Evolutionary conservation across 2,797 vertebrate genomes (phyloP).

Genomic region (Halcyon badia): DNA sequence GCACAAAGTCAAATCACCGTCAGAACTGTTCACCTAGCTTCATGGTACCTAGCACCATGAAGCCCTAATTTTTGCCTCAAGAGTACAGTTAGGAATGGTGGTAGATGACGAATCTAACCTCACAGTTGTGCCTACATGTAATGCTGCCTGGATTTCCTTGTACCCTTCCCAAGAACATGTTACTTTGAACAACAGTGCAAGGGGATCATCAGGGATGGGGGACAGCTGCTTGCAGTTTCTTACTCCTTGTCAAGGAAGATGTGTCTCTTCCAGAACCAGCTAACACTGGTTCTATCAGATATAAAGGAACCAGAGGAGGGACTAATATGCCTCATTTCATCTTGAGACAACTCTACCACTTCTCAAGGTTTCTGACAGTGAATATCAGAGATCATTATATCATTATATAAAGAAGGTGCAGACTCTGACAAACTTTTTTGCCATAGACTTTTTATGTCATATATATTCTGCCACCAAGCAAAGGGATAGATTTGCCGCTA

Average conservation of each 20-base stretch:
- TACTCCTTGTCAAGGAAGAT: not conserved
- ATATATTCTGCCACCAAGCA: not conserved
- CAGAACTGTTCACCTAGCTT: not conserved
- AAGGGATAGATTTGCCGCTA: not conserved
- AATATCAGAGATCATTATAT: not conserved
- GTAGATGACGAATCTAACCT: not conserved
- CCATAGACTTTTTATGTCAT: not conserved
- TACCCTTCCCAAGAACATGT: not conserved
- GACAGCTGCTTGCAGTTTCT: not conserved
- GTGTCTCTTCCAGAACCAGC: not conserved
- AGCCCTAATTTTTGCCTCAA: not conserved
- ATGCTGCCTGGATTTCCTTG: not conserved
- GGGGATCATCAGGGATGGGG: not conserved
- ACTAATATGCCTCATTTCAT: not conserved
- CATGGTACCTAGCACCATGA: not conserved
- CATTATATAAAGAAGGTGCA: not conserved
- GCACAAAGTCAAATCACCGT: not conserved
- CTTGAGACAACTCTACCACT: not conserved
- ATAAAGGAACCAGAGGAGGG: not conserved
- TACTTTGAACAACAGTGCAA: not conserved
- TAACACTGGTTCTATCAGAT: not conserved
- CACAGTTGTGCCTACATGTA: not conserved
- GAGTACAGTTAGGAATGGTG: not conserved
- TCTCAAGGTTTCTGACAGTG: not conserved
- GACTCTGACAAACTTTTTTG: not conserved